Evolutionary conservation across 2,888 invertebrate genomes (phyloP).

Genomic region (Spialia ferax): DNA sequence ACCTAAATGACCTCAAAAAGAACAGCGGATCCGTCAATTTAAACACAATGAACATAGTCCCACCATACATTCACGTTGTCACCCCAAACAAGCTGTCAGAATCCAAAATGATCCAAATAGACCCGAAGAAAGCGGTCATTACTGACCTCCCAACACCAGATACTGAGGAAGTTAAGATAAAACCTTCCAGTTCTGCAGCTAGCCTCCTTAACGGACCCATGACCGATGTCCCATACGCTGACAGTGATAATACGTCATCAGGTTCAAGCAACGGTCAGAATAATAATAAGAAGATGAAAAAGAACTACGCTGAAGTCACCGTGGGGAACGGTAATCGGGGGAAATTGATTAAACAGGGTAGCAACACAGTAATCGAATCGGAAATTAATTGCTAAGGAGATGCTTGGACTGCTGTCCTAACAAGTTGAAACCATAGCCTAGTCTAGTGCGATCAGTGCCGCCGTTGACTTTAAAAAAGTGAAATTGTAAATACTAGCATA

Average conservation of each 20-base stretch:
- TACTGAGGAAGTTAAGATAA: constrained; percentile 61
- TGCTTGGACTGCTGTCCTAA: constrained; percentile 34
- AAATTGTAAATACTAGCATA: constrained; percentile 63
- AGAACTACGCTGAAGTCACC: constrained; percentile 55
- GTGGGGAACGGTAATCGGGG: constrained; percentile 55
- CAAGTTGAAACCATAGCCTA: constrained; percentile 41
- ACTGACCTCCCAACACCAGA: constrained; percentile 73
- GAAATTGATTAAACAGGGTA: constrained; percentile 78
- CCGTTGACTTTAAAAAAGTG: constrained; percentile 54
- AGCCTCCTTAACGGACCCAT: constrained; percentile 81
- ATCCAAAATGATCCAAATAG: constrained; percentile 81
- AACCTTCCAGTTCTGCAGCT: constrained; percentile 77
- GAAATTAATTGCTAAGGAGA: constrained; percentile 90
- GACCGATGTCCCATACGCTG: constrained; percentile 82
- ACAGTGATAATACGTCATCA: constrained; percentile 78
- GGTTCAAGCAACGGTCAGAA: constrained; percentile 64
- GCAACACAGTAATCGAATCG: constrained; percentile 81
- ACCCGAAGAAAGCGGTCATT: constrained; percentile 82
- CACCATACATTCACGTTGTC: constrained; percentile 81
- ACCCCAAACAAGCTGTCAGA: constrained; percentile 80
- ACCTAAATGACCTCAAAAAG: constrained; percentile 79
- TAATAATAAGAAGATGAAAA: constrained; percentile 60
- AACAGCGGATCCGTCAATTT: constrained; percentile 82
- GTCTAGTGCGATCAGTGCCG: constrained; percentile 48
- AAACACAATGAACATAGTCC: constrained; percentile 80